Evolutionary conservation across 2,888 invertebrate genomes (phyloP).

Genomic region (Hydrotaea diabolus): DNA sequence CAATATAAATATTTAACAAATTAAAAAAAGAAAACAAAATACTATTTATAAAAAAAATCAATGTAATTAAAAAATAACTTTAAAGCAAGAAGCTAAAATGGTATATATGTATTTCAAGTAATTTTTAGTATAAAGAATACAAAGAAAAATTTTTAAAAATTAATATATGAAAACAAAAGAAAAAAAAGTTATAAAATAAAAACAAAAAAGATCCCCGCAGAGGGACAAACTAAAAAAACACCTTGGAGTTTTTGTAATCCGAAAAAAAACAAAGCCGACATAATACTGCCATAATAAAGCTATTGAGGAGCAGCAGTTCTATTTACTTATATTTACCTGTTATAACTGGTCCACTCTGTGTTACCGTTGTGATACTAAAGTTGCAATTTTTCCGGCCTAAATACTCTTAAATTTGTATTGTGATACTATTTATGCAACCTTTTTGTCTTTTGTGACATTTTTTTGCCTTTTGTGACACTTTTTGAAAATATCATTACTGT

Average conservation of each 20-base stretch:
- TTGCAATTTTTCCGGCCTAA: too few relatives aligned
- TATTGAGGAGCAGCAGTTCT: too few relatives aligned
- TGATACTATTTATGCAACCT: too few relatives aligned
- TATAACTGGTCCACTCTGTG: too few relatives aligned
- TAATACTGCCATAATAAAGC: too few relatives aligned
- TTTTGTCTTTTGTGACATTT: too few relatives aligned
- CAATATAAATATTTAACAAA: constrained; percentile 33
- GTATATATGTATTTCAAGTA: constrained; percentile 70
- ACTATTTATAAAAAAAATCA: constrained; percentile 49
- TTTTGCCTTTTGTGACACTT: too few relatives aligned
- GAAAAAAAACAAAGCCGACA: not conserved
- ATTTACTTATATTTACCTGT: too few relatives aligned
- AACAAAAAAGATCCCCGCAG: constrained; percentile 74
- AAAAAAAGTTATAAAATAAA: constrained; percentile 68
- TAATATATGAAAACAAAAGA: constrained; percentile 64
- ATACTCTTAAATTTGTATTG: too few relatives aligned
- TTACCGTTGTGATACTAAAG: too few relatives aligned
- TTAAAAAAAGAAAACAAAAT: constrained; percentile 42
- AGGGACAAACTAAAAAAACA: constrained; percentile 74
- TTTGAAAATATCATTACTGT: too few relatives aligned
- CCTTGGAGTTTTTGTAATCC: constrained; percentile 37
- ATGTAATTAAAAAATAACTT: constrained; percentile 60
- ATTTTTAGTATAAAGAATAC: constrained; percentile 66
- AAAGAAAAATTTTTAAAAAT: constrained; percentile 65
- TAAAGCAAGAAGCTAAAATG: constrained; percentile 54